Conservation (phyloP, 1,140 invertebrate species). For the Helicoverpa zea region DNA sequence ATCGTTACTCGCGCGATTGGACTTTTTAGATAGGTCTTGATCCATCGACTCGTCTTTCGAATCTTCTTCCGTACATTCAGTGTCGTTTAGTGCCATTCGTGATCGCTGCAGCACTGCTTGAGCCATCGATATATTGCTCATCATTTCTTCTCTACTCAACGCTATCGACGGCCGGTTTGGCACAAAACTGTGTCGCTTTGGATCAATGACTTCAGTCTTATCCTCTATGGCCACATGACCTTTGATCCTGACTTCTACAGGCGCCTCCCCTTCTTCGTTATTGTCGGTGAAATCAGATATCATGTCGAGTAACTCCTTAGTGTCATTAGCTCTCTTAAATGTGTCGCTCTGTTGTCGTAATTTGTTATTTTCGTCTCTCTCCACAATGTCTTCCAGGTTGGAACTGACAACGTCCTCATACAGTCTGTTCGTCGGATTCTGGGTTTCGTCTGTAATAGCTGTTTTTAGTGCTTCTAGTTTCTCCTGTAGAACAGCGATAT, state of each 20-base stretch:
- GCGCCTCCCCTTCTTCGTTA: constrained; percentile 33
- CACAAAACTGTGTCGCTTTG: constrained; percentile 60
- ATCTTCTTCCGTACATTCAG: constrained; percentile 58
- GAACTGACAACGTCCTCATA: constrained; percentile 61
- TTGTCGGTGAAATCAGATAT: constrained; percentile 72
- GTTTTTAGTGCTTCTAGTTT: constrained; percentile 53
- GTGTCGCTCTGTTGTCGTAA: neutral
- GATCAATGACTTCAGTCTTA: constrained; percentile 53
- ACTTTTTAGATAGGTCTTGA: constrained; percentile 48
- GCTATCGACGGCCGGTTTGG: constrained; percentile 66
- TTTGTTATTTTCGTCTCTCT: neutral
- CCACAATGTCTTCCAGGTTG: constrained; percentile 43
- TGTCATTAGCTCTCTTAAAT: constrained; percentile 64
- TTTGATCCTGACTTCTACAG: constrained; percentile 18
- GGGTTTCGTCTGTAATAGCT: constrained; percentile 2
- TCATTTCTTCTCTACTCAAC: constrained; percentile 71
- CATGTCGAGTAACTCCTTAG: constrained; percentile 74
- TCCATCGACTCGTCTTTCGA: constrained; percentile 40
- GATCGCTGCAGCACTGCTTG: constrained; percentile 67
- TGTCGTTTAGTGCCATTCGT: constrained; percentile 60
- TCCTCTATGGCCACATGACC: constrained; percentile 43
- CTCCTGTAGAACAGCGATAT: constrained; percentile 51
- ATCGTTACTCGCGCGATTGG: constrained; percentile 65
- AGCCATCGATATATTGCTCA: constrained; percentile 74
- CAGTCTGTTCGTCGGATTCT: constrained; percentile 53